Base-by-base conservation (phyloP, 2,888 invertebrate genomes). In the Machimus atricapillus region DNA sequence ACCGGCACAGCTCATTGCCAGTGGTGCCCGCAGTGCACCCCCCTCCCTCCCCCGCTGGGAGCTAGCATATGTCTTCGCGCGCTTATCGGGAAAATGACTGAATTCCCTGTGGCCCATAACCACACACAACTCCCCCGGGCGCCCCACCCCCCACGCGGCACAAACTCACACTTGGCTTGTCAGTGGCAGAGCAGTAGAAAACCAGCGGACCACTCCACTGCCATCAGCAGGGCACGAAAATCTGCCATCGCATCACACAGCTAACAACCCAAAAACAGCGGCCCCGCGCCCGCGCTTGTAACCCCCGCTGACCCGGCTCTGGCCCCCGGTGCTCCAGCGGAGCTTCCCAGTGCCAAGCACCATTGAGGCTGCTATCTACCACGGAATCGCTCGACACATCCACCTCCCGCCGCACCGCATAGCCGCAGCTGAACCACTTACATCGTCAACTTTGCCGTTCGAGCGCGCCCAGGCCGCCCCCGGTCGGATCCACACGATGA, bases 301-400 rank as follows among this genome's bases (percentile, higher is more conserved):
- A 85, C 85, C 85, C 85, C 85, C 85, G 85, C 85, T 85, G 85
- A 85, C 85, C 85, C 43, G 27, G 73, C 74, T 85, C 40, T 74
- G 85, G 85, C 85, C 74, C 85, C 43, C 5, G 16, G 46, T 85
- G 85, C 85, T 74, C 85, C 43, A 52, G 3, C 34, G 27, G 46
- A 85, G 85, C 73, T 31, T 74, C 74, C 43, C 46, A 85, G 85
- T 74, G 85, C 85, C 85, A 85, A 85, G 85, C 85, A 85, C 85
- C 85, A 74, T 85, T 85, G 85, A 86, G 77, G 86, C 86, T 40
- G 86, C 86, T 86, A 86, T 86, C 86, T 86, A 86, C 86, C 86
- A 86, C 86, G 86, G 77, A 86, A 86, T 86, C 86, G 86, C 58
- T 86, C 77, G 77, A 76, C 86, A 77, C 86, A 86, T 86, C 85